A percentile compares a stretch with the other conserved stretches of the same genome.
Evolutionary conservation across 2,113 vertebrate genomes (phyloP).

Genomic region (Clarias gariepinus): DNA sequence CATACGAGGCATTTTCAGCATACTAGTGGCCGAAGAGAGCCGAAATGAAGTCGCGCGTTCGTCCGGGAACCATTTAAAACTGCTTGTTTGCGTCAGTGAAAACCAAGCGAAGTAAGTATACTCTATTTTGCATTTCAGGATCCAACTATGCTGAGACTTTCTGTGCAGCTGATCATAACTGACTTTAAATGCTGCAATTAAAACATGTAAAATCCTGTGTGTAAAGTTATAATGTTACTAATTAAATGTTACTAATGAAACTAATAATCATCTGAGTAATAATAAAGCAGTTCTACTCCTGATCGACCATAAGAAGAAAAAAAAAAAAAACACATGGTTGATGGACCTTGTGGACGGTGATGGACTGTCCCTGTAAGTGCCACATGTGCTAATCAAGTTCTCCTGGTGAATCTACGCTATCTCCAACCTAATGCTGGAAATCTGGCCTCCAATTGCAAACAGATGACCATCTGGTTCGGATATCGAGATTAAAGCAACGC

Average conservation of each 20-base stretch:
- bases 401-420: background rate
- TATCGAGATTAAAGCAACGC: conserved; percentile 21
- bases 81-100: no score
- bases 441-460: conserved; percentile 11
- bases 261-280: background rate
- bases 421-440: background rate
- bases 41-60: no score
- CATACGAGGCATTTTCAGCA: no score
- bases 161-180: background rate
- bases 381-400: background rate
- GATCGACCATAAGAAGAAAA: background rate
- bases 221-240: no score
- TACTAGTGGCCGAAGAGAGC: no score
- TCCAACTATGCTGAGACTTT: background rate
- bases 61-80: no score
- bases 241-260: no score
- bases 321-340: no score
- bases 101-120: no score
- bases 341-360: background rate
- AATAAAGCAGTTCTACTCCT: background rate
- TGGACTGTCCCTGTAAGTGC: background rate
- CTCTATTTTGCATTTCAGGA: no score
- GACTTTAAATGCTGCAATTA: background rate
- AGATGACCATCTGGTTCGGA: conserved; percentile 20
- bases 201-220: background rate